phyloP scores from a whole-genome alignment of 2,888 invertebrate species.

The Caradrina kadenii region DNA sequence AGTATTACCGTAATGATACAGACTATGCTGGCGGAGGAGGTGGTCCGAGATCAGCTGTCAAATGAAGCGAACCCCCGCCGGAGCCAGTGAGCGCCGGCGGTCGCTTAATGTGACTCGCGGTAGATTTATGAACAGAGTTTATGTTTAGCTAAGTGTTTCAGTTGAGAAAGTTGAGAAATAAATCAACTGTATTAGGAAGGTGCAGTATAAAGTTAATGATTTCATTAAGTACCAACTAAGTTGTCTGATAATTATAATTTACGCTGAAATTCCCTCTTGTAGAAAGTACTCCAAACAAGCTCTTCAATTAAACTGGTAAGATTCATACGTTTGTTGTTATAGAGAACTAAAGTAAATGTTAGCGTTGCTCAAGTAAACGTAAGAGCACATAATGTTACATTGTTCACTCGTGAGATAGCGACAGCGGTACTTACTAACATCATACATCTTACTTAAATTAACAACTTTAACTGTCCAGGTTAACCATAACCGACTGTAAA shows the following conservation, averaged over 20 bases:
- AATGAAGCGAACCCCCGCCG: constrained; percentile 48
- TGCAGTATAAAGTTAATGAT: constrained; percentile 22
- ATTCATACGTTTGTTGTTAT: not conserved
- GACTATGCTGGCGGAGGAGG: constrained; percentile 33
- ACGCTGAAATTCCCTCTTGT: constrained; percentile 2
- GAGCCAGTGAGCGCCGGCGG: constrained; percentile 30
- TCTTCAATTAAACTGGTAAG: constrained; percentile 3
- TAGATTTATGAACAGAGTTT: constrained; percentile 54
- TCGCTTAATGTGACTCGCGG: constrained; percentile 50
- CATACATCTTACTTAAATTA: too few relatives aligned
- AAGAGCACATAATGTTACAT: not conserved
- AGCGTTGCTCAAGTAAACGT: constrained; percentile 2
- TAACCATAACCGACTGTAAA: not conserved
- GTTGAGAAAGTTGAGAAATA: constrained; percentile 25
- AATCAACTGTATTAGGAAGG: constrained; percentile 25
- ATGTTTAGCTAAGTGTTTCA: constrained; percentile 40
- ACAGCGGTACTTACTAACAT: not conserved
- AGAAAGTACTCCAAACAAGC: not conserved
- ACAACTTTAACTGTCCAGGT: not conserved
- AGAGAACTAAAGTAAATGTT: constrained; percentile 1
- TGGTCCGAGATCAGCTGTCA: constrained; percentile 59
- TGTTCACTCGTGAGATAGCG: not conserved
- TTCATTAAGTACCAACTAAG: constrained; percentile 10
- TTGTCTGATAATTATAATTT: constrained; percentile 6
- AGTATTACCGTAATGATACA: constrained; percentile 42